Base-by-base conservation (phyloP, 2,113 vertebrate genomes). In the Pluvialis apricaria region DNA sequence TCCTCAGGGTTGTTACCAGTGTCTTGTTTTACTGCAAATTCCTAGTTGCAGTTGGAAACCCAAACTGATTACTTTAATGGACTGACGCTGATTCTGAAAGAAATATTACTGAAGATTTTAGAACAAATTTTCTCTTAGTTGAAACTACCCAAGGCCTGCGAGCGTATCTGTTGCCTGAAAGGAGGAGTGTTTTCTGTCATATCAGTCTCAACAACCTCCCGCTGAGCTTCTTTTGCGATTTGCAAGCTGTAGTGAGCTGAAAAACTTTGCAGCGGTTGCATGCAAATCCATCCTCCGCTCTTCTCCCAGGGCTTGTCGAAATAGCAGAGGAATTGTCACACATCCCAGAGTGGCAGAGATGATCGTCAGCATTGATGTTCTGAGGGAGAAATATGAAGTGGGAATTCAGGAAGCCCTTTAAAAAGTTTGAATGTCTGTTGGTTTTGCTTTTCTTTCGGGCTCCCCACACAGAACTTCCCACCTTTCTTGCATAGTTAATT, bases 291-390 rank as follows among this genome's bases (percentile, higher is more conserved):
- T 86, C 88, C 76, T 65, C 82, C 21, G 7, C 82, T 80, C 31
- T 55, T 61, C 95, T 95, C 82, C 54, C 54, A 2, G 68, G 73
- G 88, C 57, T 90, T 9, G 21, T 45, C 1, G 44, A 69, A 94
- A 82, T 13, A 55, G 90, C 82, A 87, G 88, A 85, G 82, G 90
- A 72, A 68, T 88, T 90, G 90, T 94, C 85, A 61, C 88, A 38
- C 36, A 1, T 87, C 81, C 86, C 81, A 36, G 86, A 69, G 90
- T 4, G 78, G 62, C 90, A 78, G 73, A 58, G 61, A 51, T 54
- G 84, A 89, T 69, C 57, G 47, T 6, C 92, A 87, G 57, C 69
- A 5, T 2, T 13, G 51, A 47, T 51, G 57, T 55, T 79, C 28
- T 13, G 47, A 45, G 64, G 83, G 32, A 90, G 64, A 69, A 52